Base-by-base conservation (phyloP, 2,113 vertebrate species). In the Cygnus atratus region DNA sequence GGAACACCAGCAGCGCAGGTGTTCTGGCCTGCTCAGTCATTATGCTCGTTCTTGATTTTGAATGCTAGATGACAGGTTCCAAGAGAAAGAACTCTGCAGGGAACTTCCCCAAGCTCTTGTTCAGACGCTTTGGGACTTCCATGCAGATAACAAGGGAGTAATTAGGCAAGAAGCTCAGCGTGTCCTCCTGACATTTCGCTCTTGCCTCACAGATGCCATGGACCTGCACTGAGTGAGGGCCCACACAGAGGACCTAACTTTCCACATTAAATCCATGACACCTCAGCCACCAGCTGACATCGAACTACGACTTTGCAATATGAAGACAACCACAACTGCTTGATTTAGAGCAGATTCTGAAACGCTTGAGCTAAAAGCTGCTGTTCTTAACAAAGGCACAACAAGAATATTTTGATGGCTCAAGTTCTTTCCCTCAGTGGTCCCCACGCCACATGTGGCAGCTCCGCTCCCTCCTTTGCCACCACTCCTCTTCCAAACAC, bases 251-350 rank as follows among this genome's bases (percentile, higher is more conserved):
- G 24, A 55, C 48, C 39, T 33, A 37, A 55, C 39, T 10, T 62
- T 15, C 13, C 43, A 33, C 50, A 26, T 74, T 41, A 66, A 84
- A 87, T 43, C 50, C 35, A 58, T 11, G 28, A 39, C 28, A 48
- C 44, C 19, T 35, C 57, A 88, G 41, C 24, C 75, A 62, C 29
- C 29, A 37, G 17, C 24, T 39, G 59, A 71, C 52, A 50, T 6
- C 4, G 4, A 91, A 15, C 33, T 63, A 37, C 37, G 0, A 0
- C 72, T 76, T 72, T 73, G 63, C 2, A 0, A 52, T 3, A 15
- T 3, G 3, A 35, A 66, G 12, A 37, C 58, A 73, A 80, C 39
- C 35, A 46, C 43, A 50, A 22, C 9, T 25, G 14, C 54, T 35
- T 21, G 28, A 41, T 63, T 61, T 43, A 59, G 22, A 66, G 52